Evolutionary conservation across 2,888 invertebrate genomes (phyloP), one percentile per base, ranked within the genome.

Genomic region (Metacarcinus magister): DNA sequence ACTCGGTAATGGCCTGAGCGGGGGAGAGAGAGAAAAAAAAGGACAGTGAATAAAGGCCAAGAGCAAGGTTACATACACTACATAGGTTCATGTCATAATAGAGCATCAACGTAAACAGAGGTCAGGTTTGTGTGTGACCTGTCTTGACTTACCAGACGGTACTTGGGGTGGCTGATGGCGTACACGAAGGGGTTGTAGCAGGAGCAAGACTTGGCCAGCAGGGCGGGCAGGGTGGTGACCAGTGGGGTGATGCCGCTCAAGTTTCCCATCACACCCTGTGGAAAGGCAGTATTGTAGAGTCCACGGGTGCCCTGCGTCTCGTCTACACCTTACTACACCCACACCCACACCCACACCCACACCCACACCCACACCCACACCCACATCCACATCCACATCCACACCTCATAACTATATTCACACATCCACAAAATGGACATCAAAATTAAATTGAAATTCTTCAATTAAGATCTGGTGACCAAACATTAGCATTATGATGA

Each of bases 121-220:
- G 75, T 28, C 10, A 28, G n/a, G 28, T 10, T 28, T 8, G 28
- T 75, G 13, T 87, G 87, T 39, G 39, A 3, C 10, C 4, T 13
- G 13, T 39, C 32, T 13, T 32, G 10, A 87, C 93, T 96, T 28
- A 96, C 96, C 94, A 92, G 95, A 67, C 96, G 89, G 82, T 93
- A 97, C 92, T 97, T 97, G 54, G 97, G 97, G 95, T 97, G 97
- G 95, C 97, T 97, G 90, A 97, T 94, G 48, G 97, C 97, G 93
- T 97, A 97, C 19, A 97, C 97, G 90, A 97, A 97, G 10, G 97
- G 97, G 94, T 97, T 97, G 97, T 97, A 97, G 94, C 97, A 97
- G 54, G 97, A 97, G 0, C 97, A 97, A 3, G 97, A 97, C 97
- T 98, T 98, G 95, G 98, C 97, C 96, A 97, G 97, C 97, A 98